phyloP scores from a whole-genome alignment of 2,797 vertebrate species.

The Scomberomorus guttatus region DNA sequence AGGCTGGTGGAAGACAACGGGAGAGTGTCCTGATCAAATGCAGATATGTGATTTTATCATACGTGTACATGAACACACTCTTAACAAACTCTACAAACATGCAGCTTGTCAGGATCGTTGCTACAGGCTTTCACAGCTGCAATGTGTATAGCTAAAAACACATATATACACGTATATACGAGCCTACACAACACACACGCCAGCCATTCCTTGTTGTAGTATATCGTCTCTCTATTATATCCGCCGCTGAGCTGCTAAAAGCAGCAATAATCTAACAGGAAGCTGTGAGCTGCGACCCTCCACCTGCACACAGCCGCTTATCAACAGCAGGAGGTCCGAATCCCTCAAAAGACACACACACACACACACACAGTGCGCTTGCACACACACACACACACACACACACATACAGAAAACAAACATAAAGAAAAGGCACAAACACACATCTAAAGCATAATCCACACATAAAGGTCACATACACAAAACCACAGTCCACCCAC shows the following conservation, averaged over 20 bases:
- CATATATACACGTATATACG: slow-evolving; percentile 15
- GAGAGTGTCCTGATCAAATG: not conserved
- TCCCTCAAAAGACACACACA: slow-evolving; percentile 34
- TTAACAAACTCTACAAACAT: not conserved
- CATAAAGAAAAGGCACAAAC: slow-evolving; percentile 29
- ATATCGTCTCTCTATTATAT: slow-evolving; percentile 36
- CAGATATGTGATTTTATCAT: not conserved
- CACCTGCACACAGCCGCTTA: slow-evolving; percentile 57
- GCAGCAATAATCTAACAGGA: slow-evolving; percentile 57
- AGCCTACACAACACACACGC: not conserved
- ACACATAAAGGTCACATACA: slow-evolving; percentile 27
- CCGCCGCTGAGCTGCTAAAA: slow-evolving; percentile 53
- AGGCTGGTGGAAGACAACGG: slow-evolving; percentile 5
- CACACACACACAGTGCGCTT: not conserved
- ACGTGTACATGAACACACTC: not conserved
- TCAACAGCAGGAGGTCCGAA: slow-evolving; percentile 44
- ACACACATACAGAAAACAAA: slow-evolving; percentile 12
- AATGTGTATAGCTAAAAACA: not conserved
- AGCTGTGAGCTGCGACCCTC: slow-evolving; percentile 40
- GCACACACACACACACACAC: slow-evolving; percentile 30
- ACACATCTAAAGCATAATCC: slow-evolving; percentile 26
- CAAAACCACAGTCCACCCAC: slow-evolving; percentile 41
- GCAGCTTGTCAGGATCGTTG: not conserved
- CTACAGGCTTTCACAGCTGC: not conserved
- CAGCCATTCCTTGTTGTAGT: slow-evolving; percentile 2